A percentile compares a stretch with the other conserved stretches of the same genome.
These are phyloP conservation scores for Gastrophysa polygoni DNA, from an alignment of 2,888 invertebrate species.

Conservation along the genomic window DNA sequence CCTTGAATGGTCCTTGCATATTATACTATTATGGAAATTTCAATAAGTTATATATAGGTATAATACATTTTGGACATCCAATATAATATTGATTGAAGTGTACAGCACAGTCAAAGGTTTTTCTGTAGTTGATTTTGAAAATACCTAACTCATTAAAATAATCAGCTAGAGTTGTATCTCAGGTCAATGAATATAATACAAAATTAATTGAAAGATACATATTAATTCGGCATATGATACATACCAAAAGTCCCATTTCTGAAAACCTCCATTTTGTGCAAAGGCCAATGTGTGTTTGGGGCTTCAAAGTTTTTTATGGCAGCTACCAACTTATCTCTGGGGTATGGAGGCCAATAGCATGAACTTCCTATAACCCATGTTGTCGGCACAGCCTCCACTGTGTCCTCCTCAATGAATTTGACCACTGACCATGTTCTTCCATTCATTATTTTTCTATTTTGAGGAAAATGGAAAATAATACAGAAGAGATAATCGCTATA, in stretches of 20 bases:
- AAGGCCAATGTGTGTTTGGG: conserved; percentile 19
- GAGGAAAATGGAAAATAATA: too few relatives aligned
- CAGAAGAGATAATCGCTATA: too few relatives aligned
- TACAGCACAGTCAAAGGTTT: too few relatives aligned
- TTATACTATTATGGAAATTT: not conserved
- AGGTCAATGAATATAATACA: not conserved
- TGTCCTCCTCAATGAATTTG: conserved; percentile 11
- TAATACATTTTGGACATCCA: not conserved
- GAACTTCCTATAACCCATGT: conserved; percentile 3
- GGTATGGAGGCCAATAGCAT: conserved; percentile 13
- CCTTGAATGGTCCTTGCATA: too few relatives aligned
- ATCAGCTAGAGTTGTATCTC: too few relatives aligned
- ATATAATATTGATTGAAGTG: not conserved
- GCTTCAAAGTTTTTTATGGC: conserved; percentile 25
- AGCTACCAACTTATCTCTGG: conserved; percentile 8
- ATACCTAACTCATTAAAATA: too few relatives aligned
- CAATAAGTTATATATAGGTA: not conserved
- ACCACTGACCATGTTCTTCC: conserved; percentile 11
- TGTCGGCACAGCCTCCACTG: conserved; percentile 14
- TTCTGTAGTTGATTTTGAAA: too few relatives aligned
- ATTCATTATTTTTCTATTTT: not conserved
- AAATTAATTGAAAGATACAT: not conserved
- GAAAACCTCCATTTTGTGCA: conserved; percentile 1
- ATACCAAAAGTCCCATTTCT: conserved; percentile 6
- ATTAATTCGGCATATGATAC: too few relatives aligned